These are phyloP conservation scores for Drosophila arawakana DNA, from an alignment of 1,140 invertebrate species.

Conservation along the genomic window DNA sequence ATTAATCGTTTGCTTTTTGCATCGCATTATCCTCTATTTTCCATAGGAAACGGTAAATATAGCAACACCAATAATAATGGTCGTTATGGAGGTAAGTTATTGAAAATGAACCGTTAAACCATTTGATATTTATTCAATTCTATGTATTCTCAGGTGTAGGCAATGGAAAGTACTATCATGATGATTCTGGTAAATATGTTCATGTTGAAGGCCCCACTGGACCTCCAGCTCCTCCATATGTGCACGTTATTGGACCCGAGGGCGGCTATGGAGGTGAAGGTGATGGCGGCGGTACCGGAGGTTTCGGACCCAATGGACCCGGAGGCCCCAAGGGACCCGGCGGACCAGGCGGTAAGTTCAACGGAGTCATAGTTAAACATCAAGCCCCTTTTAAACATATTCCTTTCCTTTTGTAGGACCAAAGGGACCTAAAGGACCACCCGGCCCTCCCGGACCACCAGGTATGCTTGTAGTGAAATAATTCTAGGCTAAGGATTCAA, in stretches of 20 bases:
- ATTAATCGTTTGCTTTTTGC: slow-evolving; percentile 60
- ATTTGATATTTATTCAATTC: neutral
- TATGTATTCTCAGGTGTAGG: slow-evolving; percentile 50
- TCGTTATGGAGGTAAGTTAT: slow-evolving; percentile 71
- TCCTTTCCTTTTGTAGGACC: slow-evolving; percentile 41
- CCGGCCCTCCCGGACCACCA: slow-evolving; percentile 78
- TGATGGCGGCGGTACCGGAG: slow-evolving; percentile 68
- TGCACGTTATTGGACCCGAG: slow-evolving; percentile 82
- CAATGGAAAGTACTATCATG: slow-evolving; percentile 85
- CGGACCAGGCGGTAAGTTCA: slow-evolving; percentile 70
- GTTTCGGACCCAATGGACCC: slow-evolving; percentile 73
- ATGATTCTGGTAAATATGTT: slow-evolving; percentile 85
- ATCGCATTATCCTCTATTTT: slow-evolving; percentile 49
- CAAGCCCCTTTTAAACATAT: neutral
- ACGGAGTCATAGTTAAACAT: neutral
- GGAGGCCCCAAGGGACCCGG: slow-evolving; percentile 68
- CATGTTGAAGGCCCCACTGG: slow-evolving; percentile 85
- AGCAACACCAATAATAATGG: slow-evolving; percentile 38
- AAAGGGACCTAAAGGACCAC: slow-evolving; percentile 73
- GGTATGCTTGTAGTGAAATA: slow-evolving; percentile 37
- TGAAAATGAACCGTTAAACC: neutral
- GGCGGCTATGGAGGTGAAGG: slow-evolving; percentile 80
- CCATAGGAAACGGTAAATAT: slow-evolving; percentile 77
- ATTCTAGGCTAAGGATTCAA: neutral
- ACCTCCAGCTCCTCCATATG: slow-evolving; percentile 85